Percentiles rank a stretch among this genome's conserved stretches.
phyloP scores from a whole-genome alignment of 1,140 invertebrate species.

The Drosophila sproati region DNA sequence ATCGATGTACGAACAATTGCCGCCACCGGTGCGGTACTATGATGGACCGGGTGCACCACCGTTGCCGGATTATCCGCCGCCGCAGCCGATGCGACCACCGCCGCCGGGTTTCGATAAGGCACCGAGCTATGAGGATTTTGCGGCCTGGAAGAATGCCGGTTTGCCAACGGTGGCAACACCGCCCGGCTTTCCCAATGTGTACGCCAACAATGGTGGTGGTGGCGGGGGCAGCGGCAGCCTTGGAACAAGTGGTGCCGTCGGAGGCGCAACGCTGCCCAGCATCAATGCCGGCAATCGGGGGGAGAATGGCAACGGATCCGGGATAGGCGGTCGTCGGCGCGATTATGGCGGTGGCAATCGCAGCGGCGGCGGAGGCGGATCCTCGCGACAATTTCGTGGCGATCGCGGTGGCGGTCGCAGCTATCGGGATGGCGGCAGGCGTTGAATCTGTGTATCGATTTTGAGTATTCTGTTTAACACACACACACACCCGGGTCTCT shows the following conservation, averaged over 20 bases:
- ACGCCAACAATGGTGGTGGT: conserved; percentile 64
- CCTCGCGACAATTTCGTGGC: conserved; percentile 70
- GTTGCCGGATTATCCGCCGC: conserved; percentile 87
- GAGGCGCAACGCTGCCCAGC: conserved; percentile 25
- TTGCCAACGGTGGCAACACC: conserved; percentile 69
- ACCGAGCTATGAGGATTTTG: conserved; percentile 92
- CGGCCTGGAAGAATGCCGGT: conserved; percentile 91
- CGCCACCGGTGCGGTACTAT: conserved; percentile 91
- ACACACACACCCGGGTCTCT: conserved; percentile 5
- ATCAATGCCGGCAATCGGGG: conserved; percentile 65
- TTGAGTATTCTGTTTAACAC: conserved; percentile 40
- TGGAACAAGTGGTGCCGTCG: conserved; percentile 34
- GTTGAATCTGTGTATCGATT: conserved; percentile 47
- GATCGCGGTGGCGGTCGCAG: conserved; percentile 64
- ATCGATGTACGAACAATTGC: conserved; percentile 82
- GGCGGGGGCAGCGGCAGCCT: conserved; percentile 24
- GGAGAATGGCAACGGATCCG: conserved; percentile 67
- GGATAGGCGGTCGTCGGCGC: conserved; percentile 64
- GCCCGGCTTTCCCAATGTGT: conserved; percentile 66
- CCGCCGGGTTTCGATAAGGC: conserved; percentile 88
- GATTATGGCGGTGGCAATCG: conserved; percentile 60
- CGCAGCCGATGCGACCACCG: conserved; percentile 84
- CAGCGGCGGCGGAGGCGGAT: conserved; percentile 50
- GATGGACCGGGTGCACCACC: conserved; percentile 88
- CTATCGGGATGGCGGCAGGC: conserved; percentile 72